These are phyloP conservation scores for Cliona cf. orientalis DNA, from an alignment of 37 sponge, comb jelly and placozoan genomes.

Conservation along the genomic window DNA sequence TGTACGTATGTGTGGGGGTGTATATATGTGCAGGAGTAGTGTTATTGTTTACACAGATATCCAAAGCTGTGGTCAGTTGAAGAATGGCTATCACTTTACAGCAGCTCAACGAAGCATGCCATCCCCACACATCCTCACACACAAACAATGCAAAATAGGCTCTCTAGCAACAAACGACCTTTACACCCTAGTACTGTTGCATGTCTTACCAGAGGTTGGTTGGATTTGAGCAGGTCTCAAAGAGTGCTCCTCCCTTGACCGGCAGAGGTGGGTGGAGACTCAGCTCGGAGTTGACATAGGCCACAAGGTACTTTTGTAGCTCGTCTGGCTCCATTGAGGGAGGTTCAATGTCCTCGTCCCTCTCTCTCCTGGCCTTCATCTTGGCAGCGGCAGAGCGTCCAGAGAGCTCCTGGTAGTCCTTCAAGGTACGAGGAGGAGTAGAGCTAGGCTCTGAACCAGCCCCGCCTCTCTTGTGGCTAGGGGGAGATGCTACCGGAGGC, in stretches of 20 bases:
- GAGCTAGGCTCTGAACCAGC: background rate
- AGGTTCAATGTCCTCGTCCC: background rate
- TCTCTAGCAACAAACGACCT: too few relatives aligned
- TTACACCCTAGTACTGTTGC: too few relatives aligned
- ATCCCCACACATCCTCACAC: too few relatives aligned
- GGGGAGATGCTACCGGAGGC: background rate
- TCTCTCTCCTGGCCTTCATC: background rate
- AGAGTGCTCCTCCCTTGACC: constrained; percentile 54
- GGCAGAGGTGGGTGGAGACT: constrained; percentile 45
- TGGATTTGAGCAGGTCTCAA: constrained; percentile 57
- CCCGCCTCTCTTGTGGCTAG: too few relatives aligned
- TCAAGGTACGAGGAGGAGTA: constrained; percentile 32
- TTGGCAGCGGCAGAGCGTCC: background rate
- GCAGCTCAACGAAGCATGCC: too few relatives aligned
- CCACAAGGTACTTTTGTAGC: constrained; percentile 50
- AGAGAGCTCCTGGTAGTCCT: constrained; percentile 46
- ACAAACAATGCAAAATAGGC: too few relatives aligned
- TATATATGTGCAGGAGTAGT: too few relatives aligned
- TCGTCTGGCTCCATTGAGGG: constrained; percentile 4
- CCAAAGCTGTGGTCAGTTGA: too few relatives aligned
- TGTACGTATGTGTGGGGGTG: too few relatives aligned
- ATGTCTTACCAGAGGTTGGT: constrained; percentile 64
- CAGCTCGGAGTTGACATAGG: constrained; percentile 62
- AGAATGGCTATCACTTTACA: too few relatives aligned
- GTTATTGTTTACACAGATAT: too few relatives aligned